phyloP scores from a whole-genome alignment of 2,797 vertebrate species.

The Pantherophis alleghaniensis region DNA sequence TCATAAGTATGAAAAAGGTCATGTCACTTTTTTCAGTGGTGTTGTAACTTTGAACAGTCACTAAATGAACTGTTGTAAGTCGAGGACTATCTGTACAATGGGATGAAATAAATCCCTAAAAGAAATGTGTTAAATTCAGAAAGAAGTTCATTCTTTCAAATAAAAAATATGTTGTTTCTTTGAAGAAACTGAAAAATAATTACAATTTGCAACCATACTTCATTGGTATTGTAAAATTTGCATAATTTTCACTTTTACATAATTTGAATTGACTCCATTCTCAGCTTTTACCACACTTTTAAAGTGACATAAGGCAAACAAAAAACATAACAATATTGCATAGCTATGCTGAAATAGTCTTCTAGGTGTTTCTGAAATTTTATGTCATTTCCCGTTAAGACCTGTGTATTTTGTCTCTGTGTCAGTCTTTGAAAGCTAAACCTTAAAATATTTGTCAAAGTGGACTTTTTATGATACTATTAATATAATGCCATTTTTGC shows the following conservation, averaged over 20 bases:
- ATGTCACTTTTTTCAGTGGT: neutral
- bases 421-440: conserved; percentile 40
- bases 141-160: neutral
- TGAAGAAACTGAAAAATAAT: conserved; percentile 2
- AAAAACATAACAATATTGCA: conserved; percentile 30
- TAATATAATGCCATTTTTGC: conserved; percentile 24
- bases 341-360: conserved; percentile 34
- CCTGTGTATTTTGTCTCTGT: conserved; percentile 6
- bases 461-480: conserved; percentile 39
- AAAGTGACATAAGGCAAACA: conserved; percentile 43
- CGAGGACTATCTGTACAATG: neutral
- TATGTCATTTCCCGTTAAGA: conserved; percentile 21
- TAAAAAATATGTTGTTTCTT: neutral
- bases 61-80: neutral
- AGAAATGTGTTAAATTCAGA: conserved; percentile 7
- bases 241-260: conserved; percentile 13
- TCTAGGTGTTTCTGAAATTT: conserved; percentile 24
- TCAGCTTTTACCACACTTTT: conserved; percentile 41
- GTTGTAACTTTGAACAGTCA: neutral
- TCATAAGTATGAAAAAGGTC: neutral
- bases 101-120: conserved; percentile 15
- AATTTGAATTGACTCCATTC: conserved; percentile 8
- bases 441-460: conserved; percentile 14
- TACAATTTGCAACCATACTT: conserved; percentile 46
- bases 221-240: conserved; percentile 52